Percentiles rank a stretch among this genome's conserved stretches.
These are phyloP conservation scores for Acromyrmex echinatior DNA, from an alignment of 1,140 invertebrate species.

Conservation along the genomic window DNA sequence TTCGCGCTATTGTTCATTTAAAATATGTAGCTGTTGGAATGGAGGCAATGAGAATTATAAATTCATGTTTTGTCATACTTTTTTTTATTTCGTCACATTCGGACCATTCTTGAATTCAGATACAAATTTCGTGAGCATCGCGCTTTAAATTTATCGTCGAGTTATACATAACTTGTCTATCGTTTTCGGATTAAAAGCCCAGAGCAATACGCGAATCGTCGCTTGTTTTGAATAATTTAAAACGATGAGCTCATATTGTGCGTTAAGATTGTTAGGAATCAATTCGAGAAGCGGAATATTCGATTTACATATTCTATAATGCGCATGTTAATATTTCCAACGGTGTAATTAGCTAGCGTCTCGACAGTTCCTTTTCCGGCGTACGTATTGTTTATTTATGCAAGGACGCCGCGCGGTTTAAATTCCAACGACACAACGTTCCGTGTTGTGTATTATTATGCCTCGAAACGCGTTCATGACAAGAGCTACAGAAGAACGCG, in stretches of 20 bases:
- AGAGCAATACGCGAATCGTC: neutral
- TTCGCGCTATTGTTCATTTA: neutral
- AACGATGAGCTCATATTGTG: neutral
- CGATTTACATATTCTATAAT: neutral
- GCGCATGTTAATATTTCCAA: neutral
- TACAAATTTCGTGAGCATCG: neutral
- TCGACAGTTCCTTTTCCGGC: neutral
- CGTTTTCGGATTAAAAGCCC: neutral
- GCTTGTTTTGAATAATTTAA: neutral
- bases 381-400: constrained; percentile 3
- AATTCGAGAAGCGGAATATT: neutral
- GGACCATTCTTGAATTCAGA: neutral
- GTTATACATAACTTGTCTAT: neutral
- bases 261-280: neutral
- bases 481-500: neutral
- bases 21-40: neutral
- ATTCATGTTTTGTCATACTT: neutral
- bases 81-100: neutral
- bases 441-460: neutral
- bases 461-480: neutral
- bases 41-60: neutral
- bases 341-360: neutral
- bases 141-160: neutral
- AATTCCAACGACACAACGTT: neutral
- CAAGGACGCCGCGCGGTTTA: neutral